Evolutionary conservation across 2,888 invertebrate genomes (phyloP), one percentile per base, ranked within the genome.

Genomic region (Microctonus brassicae): DNA sequence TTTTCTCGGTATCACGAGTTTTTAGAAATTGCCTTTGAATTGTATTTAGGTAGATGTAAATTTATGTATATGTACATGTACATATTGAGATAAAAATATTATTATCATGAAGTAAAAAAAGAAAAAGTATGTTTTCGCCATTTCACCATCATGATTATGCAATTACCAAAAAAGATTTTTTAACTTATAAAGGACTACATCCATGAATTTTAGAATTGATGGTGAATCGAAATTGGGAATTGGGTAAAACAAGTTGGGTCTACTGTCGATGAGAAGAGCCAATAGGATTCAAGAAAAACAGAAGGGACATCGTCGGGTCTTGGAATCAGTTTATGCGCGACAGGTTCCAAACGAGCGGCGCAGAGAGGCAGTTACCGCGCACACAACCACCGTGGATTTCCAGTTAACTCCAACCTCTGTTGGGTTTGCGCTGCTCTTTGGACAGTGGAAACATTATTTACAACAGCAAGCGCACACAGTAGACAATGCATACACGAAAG

Each of bases 271-370:
- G 26, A 33, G 55, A 62, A 61, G 7, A 78, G 81, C 81, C 81
- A 80, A 81, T 81, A 79, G 79, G 78, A 78, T 73, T 77, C 65
- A 79, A 73, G 75, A 77, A 77, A 81, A 72, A 26, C 52, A 66
- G 65, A 64, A 80, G 79, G 79, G 81, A 81, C 80, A 82, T 81
- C 81, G 83, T 77, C 78, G 79, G 80, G 5, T 13, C 26, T 24
- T n/a, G 80, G 83, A 84, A 85, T 84, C 84, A 81, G 84, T 84
- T 83, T 83, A 83, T 83, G 81, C 79, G 81, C 85, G 84, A 85
- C 84, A 85, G 85, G 85, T 85, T 84, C 82, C 78, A 75, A 68
- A 47, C 34, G 20, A 20, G 66, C 64, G 55, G 57, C 47, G 65
- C 17, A 17, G 4, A 7, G 47, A 6, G 47, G n/a, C 47, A 17